A percentile compares a stretch with the other conserved stretches of the same genome.
These are phyloP conservation scores for Anodontia alba DNA, from an alignment of 2,888 invertebrate species.

Conservation along the genomic window DNA sequence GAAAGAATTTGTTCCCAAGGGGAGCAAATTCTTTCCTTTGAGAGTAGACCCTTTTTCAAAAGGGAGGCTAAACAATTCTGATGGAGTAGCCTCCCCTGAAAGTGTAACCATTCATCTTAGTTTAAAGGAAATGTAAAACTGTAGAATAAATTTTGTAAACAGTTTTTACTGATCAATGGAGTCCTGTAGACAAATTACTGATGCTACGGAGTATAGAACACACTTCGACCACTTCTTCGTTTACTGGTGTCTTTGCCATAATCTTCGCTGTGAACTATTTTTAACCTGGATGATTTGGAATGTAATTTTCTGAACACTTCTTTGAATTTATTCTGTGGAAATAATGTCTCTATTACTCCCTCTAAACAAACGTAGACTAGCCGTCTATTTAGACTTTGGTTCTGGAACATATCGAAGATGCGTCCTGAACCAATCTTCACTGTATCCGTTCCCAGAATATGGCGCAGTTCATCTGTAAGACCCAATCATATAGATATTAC, in stretches of 20 bases:
- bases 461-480: slow-evolving; percentile 92
- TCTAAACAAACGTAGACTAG: slow-evolving; percentile 93
- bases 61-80: too few relatives aligned
- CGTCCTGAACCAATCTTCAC: slow-evolving; percentile 92
- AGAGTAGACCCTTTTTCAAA: too few relatives aligned
- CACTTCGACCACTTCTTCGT: not conserved
- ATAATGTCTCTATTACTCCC: slow-evolving; percentile 91
- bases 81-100: too few relatives aligned
- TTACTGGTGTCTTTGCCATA: not conserved
- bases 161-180: too few relatives aligned
- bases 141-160: too few relatives aligned
- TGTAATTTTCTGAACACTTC: slow-evolving; percentile 91
- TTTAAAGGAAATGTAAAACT: too few relatives aligned
- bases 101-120: too few relatives aligned
- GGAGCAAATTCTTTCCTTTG: too few relatives aligned
- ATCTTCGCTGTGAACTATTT: slow-evolving; percentile 5
- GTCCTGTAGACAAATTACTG: too few relatives aligned
- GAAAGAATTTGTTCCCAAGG: too few relatives aligned
- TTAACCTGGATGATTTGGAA: slow-evolving; percentile 83
- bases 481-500: not conserved
- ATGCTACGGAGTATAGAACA: too few relatives aligned
- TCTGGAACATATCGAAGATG: slow-evolving; percentile 95
- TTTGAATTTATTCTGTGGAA: slow-evolving; percentile 91
- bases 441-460: slow-evolving; percentile 95
- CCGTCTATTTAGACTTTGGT: slow-evolving; percentile 93